phyloP scores from a whole-genome alignment of 1,140 invertebrate species.

The Belonocnema kinseyi region DNA sequence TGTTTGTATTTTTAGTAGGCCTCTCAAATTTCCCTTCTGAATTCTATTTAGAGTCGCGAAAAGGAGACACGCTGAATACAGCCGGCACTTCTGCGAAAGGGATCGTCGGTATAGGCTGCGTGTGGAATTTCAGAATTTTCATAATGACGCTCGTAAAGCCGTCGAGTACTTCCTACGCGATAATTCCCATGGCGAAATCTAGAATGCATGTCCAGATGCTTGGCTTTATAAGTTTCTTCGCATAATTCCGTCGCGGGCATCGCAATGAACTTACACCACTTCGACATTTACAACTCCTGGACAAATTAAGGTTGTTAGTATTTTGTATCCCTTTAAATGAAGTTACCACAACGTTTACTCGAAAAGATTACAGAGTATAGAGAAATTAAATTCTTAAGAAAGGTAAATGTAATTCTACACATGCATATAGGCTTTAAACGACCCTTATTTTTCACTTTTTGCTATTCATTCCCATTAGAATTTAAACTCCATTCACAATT shows the following conservation, averaged over 20 bases:
- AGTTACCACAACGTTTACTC: background rate
- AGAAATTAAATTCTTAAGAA: no score
- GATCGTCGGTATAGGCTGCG: constrained; percentile 16
- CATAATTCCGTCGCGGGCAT: constrained; percentile 23
- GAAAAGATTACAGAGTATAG: background rate
- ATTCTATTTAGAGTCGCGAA: constrained; percentile 26
- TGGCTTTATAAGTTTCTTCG: constrained; percentile 24
- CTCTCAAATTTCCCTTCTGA: background rate
- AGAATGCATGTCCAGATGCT: constrained; percentile 27
- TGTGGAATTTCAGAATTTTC: constrained; percentile 31
- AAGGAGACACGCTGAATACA: background rate
- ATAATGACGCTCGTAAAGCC: constrained; percentile 30
- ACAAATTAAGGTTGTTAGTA: constrained; percentile 24
- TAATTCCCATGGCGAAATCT: constrained; percentile 30
- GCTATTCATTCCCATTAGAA: no score
- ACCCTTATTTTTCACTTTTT: no score
- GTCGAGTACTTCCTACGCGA: constrained; percentile 22
- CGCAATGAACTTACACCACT: constrained; percentile 27
- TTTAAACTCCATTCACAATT: no score
- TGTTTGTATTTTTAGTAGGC: constrained; percentile 6
- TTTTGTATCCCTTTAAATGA: constrained; percentile 7
- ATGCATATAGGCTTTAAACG: no score
- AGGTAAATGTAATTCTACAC: no score
- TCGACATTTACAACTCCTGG: constrained; percentile 25
- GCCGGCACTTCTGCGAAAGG: background rate